Evolutionary conservation across 2,113 vertebrate genomes (phyloP).

Genomic region (Gymnocephalus cernua): DNA sequence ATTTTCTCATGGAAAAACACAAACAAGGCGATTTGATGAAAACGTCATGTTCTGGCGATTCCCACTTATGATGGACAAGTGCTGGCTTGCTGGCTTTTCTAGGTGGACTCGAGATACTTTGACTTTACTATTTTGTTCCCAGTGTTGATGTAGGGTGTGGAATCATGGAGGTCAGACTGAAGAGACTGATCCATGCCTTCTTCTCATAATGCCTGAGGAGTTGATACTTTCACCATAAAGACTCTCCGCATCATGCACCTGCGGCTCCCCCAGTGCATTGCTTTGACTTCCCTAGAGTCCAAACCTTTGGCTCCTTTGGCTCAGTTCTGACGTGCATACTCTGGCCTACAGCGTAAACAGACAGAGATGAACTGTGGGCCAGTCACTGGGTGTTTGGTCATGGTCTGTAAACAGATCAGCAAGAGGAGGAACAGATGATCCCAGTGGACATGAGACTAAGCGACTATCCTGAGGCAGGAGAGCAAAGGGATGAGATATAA

Average conservation of each 20-base stretch:
- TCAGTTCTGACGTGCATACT: conserved; percentile 63
- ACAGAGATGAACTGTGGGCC: conserved; percentile 68
- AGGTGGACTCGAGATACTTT: conserved; percentile 67
- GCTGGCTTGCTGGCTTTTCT: conserved; percentile 60
- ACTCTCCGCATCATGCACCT: conserved; percentile 72
- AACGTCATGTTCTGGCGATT: conserved; percentile 76
- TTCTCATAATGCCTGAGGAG: conserved; percentile 43
- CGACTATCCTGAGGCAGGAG: conserved; percentile 50
- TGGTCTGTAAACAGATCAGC: conserved; percentile 81
- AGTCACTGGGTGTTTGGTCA: conserved; percentile 71
- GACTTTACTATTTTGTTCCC: conserved; percentile 65
- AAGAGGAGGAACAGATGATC: conserved; percentile 77
- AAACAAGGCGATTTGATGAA: conserved; percentile 77
- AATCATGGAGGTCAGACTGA: conserved; percentile 59
- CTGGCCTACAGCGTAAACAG: conserved; percentile 71
- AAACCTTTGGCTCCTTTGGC: conserved; percentile 49
- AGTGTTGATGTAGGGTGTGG: conserved; percentile 72
- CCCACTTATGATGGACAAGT: conserved; percentile 71
- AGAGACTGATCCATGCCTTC: conserved; percentile 36
- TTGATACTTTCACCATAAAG: conserved; percentile 45
- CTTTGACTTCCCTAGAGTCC: conserved; percentile 42
- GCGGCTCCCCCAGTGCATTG: conserved; percentile 39
- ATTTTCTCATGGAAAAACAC: conserved; percentile 86
- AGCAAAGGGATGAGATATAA: conserved; percentile 61
- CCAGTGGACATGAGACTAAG: conserved; percentile 67